Evolutionary conservation across 2,888 invertebrate species (phyloP).

Genomic region (Pollenia amentaria): DNA sequence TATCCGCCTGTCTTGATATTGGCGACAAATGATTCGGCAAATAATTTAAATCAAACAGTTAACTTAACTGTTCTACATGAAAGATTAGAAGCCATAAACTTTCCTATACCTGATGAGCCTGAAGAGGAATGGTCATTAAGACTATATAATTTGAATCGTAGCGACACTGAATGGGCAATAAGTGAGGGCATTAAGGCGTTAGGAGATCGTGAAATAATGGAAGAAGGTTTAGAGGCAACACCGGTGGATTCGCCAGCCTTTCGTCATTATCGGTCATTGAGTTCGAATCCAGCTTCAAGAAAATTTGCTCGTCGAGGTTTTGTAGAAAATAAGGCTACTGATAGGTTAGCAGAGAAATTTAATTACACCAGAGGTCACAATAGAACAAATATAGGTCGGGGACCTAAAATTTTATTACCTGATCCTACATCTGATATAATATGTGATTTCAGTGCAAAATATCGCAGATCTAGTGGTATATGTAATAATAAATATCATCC

Average conservation of each 20-base stretch:
- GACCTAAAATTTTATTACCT: constrained; percentile 80
- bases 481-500: constrained; percentile 91
- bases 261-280: constrained; percentile 89
- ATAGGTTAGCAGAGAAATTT: constrained; percentile 86
- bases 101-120: constrained; percentile 79
- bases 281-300: constrained; percentile 87
- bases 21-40: constrained; percentile 70
- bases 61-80: constrained; percentile 70
- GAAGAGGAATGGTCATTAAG: constrained; percentile 78
- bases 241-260: constrained; percentile 88
- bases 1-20: constrained; percentile 64
- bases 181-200: constrained; percentile 87
- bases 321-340: constrained; percentile 89
- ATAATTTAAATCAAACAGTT: constrained; percentile 42
- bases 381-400: constrained; percentile 83
- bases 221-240: constrained; percentile 84
- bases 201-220: constrained; percentile 86
- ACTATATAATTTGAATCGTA: constrained; percentile 69
- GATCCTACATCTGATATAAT: constrained; percentile 79
- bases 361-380: constrained; percentile 82
- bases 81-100: constrained; percentile 70
- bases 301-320: constrained; percentile 88
- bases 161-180: constrained; percentile 84
- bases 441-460: constrained; percentile 86
- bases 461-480: constrained; percentile 89